Base-by-base conservation (phyloP, 2,888 invertebrate genomes). In the Campoplex capitator region DNA sequence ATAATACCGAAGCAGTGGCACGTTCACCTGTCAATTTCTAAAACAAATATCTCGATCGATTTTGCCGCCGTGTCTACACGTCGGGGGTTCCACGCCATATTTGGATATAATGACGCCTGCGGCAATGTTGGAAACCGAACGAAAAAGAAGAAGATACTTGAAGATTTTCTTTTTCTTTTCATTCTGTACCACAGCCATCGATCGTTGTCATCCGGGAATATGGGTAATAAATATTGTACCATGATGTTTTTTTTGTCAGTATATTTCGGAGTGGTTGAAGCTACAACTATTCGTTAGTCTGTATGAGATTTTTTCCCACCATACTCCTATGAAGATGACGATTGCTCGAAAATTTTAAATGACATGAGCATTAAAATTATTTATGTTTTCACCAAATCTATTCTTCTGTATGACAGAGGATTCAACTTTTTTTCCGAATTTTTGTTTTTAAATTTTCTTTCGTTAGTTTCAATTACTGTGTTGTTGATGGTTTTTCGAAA, bases 31-130 rank as follows among this genome's bases (percentile, higher is more conserved):
- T 85, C 87, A 87, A 87, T 87, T 85, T 87, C 74, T 74, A 85
- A 87, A 85, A 85, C 87, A 87, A 87, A 87, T 87, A 87, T 82
- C 84, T 83, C 79, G 83, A 79, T 83, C 86, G 70, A 70, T 56
- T 65, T 68, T 48, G 28, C 32, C 32, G 68, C 54, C 70, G 83
- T 18, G 67, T 78, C 82, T 78, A 62, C 68, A 67, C 56, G 45
- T 70, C 78, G 51, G 77, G 78, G 74, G 78, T 73, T 68, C 78
- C 32, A 78, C 51, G 62, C 78, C 54, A 70, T 74, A 54, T 38
- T 68, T 54, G 67, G 78, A 51, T 58, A 78, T 65, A 78, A 78
- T 62, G 78, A 70, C 78, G 73, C 18, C 32, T 73, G 67, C 75
- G 71, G 38, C 71, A 65, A 65, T 70, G 51, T 54, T 65, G 23